A percentile compares a stretch with the other conserved stretches of the same genome.
These are phyloP conservation scores for Gnathonemus echidnorhynchus DNA, from an alignment of 2,113 vertebrate species.

Conservation along the genomic window DNA sequence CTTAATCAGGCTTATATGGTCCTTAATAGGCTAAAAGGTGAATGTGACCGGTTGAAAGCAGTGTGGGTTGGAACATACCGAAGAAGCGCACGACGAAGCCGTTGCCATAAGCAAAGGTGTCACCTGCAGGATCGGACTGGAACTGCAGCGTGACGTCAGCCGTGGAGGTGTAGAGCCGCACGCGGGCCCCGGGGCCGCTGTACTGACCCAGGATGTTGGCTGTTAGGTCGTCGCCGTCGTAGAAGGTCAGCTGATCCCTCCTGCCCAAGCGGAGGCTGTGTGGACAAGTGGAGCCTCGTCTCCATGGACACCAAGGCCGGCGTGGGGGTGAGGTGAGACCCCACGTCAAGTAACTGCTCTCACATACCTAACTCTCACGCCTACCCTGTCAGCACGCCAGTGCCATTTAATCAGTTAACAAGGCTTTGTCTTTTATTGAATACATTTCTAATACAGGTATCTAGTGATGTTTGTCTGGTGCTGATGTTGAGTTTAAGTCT, in stretches of 20 bases:
- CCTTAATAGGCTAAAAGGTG: no score
- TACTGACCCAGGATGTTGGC: conserved; percentile 91
- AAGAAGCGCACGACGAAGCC: conserved; percentile 95
- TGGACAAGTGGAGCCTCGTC: not conserved
- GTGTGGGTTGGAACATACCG: conserved; percentile 55
- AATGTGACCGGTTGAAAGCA: not conserved
- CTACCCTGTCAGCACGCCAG: not conserved
- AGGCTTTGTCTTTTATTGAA: not conserved
- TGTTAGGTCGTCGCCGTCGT: conserved; percentile 90
- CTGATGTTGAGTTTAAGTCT: not conserved
- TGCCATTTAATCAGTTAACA: not conserved
- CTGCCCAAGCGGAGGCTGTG: conserved; percentile 75
- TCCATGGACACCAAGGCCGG: not conserved
- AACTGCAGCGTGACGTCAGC: conserved; percentile 93
- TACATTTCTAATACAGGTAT: not conserved
- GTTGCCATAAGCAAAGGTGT: conserved; percentile 78
- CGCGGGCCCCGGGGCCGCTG: conserved; percentile 69
- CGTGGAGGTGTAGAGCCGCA: conserved; percentile 88
- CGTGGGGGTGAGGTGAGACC: not conserved
- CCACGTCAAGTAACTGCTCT: not conserved
- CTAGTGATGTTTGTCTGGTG: not conserved
- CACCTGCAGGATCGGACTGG: conserved; percentile 86
- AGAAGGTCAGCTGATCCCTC: conserved; percentile 88
- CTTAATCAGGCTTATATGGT: no score
- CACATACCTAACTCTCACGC: not conserved